Evolutionary conservation across 1,140 invertebrate genomes (phyloP), one percentile per base, ranked within the genome.

Genomic region (Zaprionus nigranus): DNA sequence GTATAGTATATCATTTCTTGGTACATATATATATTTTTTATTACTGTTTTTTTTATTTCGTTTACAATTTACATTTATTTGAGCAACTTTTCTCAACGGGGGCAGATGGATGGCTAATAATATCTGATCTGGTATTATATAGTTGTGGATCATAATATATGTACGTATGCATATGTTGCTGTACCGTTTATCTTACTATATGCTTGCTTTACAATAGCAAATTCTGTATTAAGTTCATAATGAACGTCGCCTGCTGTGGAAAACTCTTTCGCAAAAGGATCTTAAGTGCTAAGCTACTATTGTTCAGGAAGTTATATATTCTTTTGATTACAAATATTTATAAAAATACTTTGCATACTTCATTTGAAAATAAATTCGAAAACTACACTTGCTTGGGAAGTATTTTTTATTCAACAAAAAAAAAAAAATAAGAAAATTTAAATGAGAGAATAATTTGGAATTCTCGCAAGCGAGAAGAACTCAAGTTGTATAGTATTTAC

Each of bases 101-200:
- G 61, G n/a, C 53, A 24, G 60, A 22, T 46, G 34, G 30, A 46
- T 66, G 67, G 51, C 75, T 79, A 79, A 75, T 65, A 40, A 54
- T 85, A 84, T 84, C 81, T 78, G 78, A 84, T 84, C 81, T 81
- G 70, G 80, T 77, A 66, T 61, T 51, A 46, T 51, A 46, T 69
- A 62, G 24, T 63, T 54, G 54, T 75, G 63, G 77, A 63, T 84
- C 81, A 77, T 60, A 77, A 64, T 43, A 56, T 56, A 61, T 61
- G n/a, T n/a, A n/a, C 30, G 9, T 61, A 60, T 17, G 30, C 20
- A 60, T 60, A 43, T 26, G 43, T 62, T 56, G 51, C 30, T 28
- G 17, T 30, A 26, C 13, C 5, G 38, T 15, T 15, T 15, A 6
- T 15, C 13, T 40, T 60, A n/a, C n/a, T n/a, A n/a, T n/a, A 36